Evolutionary conservation across 2,888 invertebrate species (phyloP).

Genomic region (Emesis furor): DNA sequence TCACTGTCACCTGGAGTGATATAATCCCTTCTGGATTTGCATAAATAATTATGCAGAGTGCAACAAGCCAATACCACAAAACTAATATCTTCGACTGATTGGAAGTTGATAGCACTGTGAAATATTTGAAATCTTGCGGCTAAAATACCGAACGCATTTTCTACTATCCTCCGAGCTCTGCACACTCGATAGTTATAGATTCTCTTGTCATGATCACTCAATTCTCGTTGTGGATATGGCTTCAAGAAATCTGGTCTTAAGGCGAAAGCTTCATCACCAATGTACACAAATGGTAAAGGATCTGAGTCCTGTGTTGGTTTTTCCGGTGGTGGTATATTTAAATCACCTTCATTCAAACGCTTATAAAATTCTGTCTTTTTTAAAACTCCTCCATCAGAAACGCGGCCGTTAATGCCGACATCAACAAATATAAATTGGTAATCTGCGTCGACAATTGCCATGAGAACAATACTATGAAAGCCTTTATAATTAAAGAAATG

Average conservation of each 20-base stretch:
- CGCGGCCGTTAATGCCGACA: constrained; percentile 40
- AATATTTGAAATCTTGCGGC: constrained; percentile 47
- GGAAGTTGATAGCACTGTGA: constrained; percentile 36
- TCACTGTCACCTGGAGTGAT: constrained; percentile 20
- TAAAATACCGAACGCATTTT: constrained; percentile 41
- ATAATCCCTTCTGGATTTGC: constrained; percentile 17
- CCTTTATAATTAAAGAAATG: constrained; percentile 44
- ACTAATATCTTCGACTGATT: constrained; percentile 41
- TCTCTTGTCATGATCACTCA: constrained; percentile 34
- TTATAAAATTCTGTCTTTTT: constrained; percentile 33
- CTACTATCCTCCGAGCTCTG: constrained; percentile 55
- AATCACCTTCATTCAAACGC: no score
- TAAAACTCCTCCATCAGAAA: constrained; percentile 31
- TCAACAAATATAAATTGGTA: constrained; percentile 41
- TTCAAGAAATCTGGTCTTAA: constrained; percentile 54
- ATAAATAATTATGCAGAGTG: constrained; percentile 48
- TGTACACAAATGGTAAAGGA: constrained; percentile 49
- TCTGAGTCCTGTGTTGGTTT: constrained; percentile 34
- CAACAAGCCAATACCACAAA: constrained; percentile 54
- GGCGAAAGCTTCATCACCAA: constrained; percentile 61
- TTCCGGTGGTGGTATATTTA: constrained; percentile 33
- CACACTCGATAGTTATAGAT: constrained; percentile 61
- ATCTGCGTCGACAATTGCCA: constrained; percentile 49
- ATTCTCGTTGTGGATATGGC: constrained; percentile 43
- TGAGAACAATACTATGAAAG: constrained; percentile 48